Base-by-base conservation (phyloP, 2,888 invertebrate genomes). In the Periphyllus acericola region DNA sequence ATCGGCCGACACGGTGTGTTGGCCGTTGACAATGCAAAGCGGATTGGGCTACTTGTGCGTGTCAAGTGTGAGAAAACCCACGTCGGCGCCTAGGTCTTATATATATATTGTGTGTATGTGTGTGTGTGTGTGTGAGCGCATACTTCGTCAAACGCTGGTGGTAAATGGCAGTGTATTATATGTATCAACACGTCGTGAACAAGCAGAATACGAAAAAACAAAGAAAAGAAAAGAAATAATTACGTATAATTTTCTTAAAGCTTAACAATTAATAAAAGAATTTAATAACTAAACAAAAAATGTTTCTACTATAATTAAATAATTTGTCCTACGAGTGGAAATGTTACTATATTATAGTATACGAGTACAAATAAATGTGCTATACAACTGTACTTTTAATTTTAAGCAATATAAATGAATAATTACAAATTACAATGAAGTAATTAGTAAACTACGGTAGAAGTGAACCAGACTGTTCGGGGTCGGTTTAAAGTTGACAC, bases 1-100 rank as follows among this genome's bases (percentile, higher is more conserved):
- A 21, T 40, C 82, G 29, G 84, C 46, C 86, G 86, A 86, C 86
- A 86, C 86, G 86, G 86, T 86, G 86, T 86, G 86, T 80, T 86
- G 79, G 34, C 29, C 79, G 86, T 86, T 72, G 86, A 86, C 86
- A 86, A 86, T 86, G 86, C 85, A 78, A 72, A 86, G 55, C 68
- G 86, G 78, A 86, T 79, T 79, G 85, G 78, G 79, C 85, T 79
- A 79, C 66, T 85, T 85, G 85, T 86, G 86, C 86, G 79, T 86
- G 86, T 86, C 86, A 86, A 80, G 86, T 86, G 86, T 86, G 86
- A 79, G 86, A 86, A 86, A 86, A 86, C 86, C 46, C 17, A n/a
- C 74, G 55, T 21, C 60, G 83, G 83, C 83, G 83, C 83, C 40
- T 75, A 5, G 25, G 34, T 74, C 55, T 74, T 74, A 21, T 21